Evolutionary conservation across 2,113 vertebrate genomes (phyloP).

Genomic region (Albula glossodonta): DNA sequence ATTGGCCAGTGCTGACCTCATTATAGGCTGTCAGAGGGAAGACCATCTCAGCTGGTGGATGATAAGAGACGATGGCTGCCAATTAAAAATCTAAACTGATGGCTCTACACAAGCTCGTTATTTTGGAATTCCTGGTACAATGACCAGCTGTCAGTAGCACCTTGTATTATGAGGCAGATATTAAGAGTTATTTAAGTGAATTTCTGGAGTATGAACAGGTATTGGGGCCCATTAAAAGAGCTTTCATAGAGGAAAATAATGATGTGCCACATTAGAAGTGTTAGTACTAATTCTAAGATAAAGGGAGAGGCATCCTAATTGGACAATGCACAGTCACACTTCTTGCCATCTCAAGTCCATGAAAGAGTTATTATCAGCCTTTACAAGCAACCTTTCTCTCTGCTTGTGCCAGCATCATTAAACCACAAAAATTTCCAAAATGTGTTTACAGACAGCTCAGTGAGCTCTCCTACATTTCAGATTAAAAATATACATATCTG

Average conservation of each 20-base stretch:
- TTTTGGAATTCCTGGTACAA: not conserved
- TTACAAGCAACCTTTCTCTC: too few relatives aligned
- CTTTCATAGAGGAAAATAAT: too few relatives aligned
- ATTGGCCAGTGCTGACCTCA: not conserved
- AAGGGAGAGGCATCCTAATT: not conserved
- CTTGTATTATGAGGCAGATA: not conserved
- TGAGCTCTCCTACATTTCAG: too few relatives aligned
- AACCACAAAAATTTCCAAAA: too few relatives aligned
- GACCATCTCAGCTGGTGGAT: not conserved
- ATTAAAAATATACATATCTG: too few relatives aligned
- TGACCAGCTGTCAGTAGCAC: not conserved
- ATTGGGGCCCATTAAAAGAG: not conserved
- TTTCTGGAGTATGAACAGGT: not conserved
- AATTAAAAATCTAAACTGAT: not conserved
- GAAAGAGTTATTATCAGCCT: not conserved
- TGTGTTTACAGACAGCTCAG: too few relatives aligned
- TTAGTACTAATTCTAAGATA: not conserved
- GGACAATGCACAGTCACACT: not conserved
- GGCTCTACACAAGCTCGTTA: not conserved
- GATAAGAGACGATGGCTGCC: not conserved
- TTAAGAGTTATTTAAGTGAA: not conserved
- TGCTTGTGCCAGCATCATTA: too few relatives aligned
- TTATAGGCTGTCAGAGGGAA: not conserved
- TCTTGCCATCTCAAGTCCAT: not conserved
- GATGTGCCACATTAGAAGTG: not conserved